Percentiles rank a stretch among this genome's conserved stretches.
Evolutionary conservation across 64 coral and sea anemone genomes (phyloP).

Genomic region (Dendronephthya gigantea): DNA sequence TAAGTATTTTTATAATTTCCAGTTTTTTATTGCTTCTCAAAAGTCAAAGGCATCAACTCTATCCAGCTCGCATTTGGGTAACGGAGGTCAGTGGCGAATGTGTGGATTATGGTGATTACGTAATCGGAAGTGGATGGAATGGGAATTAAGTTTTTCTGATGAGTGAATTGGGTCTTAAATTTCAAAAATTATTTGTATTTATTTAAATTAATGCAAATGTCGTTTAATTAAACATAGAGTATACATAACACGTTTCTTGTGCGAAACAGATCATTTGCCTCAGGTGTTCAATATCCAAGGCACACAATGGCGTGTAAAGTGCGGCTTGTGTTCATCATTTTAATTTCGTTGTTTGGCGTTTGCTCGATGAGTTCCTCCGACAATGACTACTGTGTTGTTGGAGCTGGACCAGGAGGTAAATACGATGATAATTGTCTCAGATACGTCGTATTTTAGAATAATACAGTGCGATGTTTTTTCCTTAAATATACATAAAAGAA

Average conservation of each 20-base stretch:
- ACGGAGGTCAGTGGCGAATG: too few species aligned
- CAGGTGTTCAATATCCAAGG: background rate
- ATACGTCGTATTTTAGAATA: too few species aligned
- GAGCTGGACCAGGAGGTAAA: constrained; percentile 14
- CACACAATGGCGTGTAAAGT: background rate
- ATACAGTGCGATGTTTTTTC: too few species aligned
- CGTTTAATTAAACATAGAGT: background rate
- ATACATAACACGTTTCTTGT: background rate
- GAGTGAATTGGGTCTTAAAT: background rate
- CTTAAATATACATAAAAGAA: too few species aligned
- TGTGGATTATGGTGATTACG: too few species aligned
- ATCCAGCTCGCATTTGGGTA: too few species aligned
- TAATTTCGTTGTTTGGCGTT: background rate
- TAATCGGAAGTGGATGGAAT: too few species aligned
- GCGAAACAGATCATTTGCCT: background rate
- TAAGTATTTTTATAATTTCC: too few species aligned
- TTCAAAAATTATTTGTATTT: background rate
- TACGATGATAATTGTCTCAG: background rate
- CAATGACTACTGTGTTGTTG: background rate
- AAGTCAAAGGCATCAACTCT: too few species aligned
- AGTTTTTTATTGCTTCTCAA: too few species aligned
- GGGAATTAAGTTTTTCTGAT: background rate
- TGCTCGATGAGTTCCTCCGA: background rate
- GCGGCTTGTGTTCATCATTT: background rate
- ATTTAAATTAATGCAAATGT: background rate